Base-by-base conservation (phyloP, 37 sponge, comb jelly and placozoan genomes). In the Bolinopsis microptera region DNA sequence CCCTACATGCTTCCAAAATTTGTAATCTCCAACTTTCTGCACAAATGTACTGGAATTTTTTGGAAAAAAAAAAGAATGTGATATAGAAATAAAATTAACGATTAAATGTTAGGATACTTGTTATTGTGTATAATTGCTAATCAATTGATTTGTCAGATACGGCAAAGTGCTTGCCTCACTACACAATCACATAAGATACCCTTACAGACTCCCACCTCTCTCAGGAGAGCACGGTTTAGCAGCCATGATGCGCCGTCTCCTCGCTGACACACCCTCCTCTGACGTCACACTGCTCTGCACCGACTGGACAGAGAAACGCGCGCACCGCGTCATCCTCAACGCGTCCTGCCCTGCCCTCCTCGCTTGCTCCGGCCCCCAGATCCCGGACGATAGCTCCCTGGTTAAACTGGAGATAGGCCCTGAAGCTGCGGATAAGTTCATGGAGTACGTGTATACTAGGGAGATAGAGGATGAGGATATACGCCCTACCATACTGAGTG, bases 361-460 rank as follows among this genome's bases (percentile, higher is more conserved):
- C 0, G 35, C 1, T 3, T 13, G 32, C 21, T 32, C 9, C 33
- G 80, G 13, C 33, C 33, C 27, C 35, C 21, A 32, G 35, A 32
- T 21, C 36, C 33, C 80, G 3, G 80, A 77, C 21, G 32, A 77
- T 13, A 77, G 18, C 21, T 36, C 32, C 0, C 35, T 32, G 3
- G 37, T 77, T 1, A 32, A 32, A 3, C 80, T 77, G 1, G 61
- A 48, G 5, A 48, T 48, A 48, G 32, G 36, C 9, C 18, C 33
- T 1, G 36, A 35, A 32, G 80, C 35, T 22, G 32, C 80, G 5
- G 80, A 77, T 32, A 13, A 34, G 32, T 32, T 77, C 36, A 2
- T 77, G 9, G 80, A 77, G 80, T 77, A 77, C 36, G 21, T 77
- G 36, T 77, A 77, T 35, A 77, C 80, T 35, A 34, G 33, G 21